A percentile compares a stretch with the other conserved stretches of the same genome.
These are phyloP conservation scores for Rousettus madagascariensis DNA, from an alignment of 2,797 vertebrate species.

Conservation along the genomic window DNA sequence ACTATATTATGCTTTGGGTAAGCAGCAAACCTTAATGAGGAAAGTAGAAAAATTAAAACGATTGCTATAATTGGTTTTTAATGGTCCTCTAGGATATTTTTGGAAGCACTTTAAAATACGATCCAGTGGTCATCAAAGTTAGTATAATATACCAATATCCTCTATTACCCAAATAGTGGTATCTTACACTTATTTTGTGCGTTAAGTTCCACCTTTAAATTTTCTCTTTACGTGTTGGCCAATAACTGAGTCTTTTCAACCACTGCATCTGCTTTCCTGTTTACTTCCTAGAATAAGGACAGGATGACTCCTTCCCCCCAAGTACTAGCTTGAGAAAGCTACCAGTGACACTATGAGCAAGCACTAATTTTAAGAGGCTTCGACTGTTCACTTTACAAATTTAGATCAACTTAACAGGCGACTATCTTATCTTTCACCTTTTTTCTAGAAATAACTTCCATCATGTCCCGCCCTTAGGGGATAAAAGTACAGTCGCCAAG, in stretches of 20 bases:
- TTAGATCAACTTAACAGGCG: not conserved
- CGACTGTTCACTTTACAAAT: not conserved
- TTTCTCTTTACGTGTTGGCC: not conserved
- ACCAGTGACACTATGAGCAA: not conserved
- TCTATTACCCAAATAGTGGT: conserved; percentile 56
- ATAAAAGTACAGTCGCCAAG: not conserved
- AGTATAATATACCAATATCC: conserved; percentile 32
- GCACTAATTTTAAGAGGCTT: not conserved
- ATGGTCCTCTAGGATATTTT: conserved; percentile 53
- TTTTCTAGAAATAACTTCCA: not conserved
- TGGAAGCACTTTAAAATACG: conserved; percentile 58
- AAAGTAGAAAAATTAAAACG: conserved; percentile 68
- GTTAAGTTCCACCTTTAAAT: conserved; percentile 1
- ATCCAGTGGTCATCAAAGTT: conserved; percentile 26
- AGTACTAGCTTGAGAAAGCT: not conserved
- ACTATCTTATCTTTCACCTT: not conserved
- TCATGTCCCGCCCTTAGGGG: not conserved
- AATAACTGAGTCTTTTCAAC: not conserved
- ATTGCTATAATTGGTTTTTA: conserved; percentile 53
- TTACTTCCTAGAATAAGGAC: not conserved
- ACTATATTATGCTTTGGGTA: conserved; percentile 71
- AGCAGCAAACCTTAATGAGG: conserved; percentile 65
- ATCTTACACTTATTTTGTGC: not conserved
- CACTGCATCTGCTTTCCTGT: not conserved
- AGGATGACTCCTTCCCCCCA: not conserved